Percentiles rank a stretch among this genome's conserved stretches.
These are phyloP conservation scores for Podotricha telesiphe DNA, from an alignment of 2,888 invertebrate species.

Conservation along the genomic window DNA sequence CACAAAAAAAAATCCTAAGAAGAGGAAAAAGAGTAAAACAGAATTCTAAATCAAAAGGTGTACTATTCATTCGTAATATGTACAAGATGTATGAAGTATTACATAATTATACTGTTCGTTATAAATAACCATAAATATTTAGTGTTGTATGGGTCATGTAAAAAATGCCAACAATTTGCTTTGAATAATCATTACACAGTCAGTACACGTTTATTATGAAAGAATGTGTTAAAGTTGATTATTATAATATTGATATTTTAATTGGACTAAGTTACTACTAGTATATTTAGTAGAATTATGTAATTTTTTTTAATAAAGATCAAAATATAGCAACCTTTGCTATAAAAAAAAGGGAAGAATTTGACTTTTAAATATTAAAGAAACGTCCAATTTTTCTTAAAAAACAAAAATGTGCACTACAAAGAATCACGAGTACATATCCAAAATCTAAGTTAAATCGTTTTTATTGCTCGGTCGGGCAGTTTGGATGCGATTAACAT, in stretches of 20 bases:
- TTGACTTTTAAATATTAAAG: too few relatives aligned
- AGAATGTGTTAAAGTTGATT: conserved; percentile 22
- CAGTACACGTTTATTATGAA: background rate
- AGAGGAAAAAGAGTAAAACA: too few relatives aligned
- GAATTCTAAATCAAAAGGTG: too few relatives aligned
- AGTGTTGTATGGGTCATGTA: conserved; percentile 17
- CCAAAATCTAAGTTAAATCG: conserved; percentile 59
- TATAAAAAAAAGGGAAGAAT: too few relatives aligned
- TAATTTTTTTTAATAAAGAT: too few relatives aligned
- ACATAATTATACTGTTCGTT: background rate
- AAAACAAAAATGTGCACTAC: too few relatives aligned
- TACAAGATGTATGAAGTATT: background rate
- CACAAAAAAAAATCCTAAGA: too few relatives aligned
- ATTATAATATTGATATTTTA: background rate
- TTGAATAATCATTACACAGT: conserved; percentile 8
- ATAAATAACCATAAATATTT: conserved; percentile 6
- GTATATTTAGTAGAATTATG: too few relatives aligned
- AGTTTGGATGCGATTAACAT: conserved; percentile 80
- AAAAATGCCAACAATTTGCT: conserved; percentile 18
- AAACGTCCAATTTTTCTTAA: too few relatives aligned
- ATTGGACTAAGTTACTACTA: background rate
- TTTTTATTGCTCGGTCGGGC: conserved; percentile 58
- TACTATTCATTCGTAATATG: too few relatives aligned
- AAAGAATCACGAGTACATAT: conserved; percentile 30
- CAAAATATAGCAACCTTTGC: too few relatives aligned